phyloP scores from a whole-genome alignment of 35 echinoderm and acorn worm genomes.

The Apostichopus californicus region DNA sequence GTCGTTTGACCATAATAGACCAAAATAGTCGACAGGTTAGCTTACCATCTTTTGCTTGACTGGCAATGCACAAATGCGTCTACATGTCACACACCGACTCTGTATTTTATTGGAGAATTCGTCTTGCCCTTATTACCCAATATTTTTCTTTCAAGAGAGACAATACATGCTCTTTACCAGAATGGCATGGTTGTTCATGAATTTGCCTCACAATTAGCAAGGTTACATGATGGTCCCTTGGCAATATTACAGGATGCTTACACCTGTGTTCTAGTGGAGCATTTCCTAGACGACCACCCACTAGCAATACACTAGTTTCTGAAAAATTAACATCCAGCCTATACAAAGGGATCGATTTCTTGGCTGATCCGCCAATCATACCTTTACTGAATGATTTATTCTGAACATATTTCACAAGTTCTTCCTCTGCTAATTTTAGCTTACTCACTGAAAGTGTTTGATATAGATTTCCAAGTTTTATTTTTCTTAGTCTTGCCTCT shows the following conservation, averaged over 20 bases:
- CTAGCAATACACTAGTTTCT: constrained; percentile 32
- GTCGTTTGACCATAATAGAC: constrained; percentile 59
- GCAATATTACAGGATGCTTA: constrained; percentile 63
- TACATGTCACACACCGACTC: constrained; percentile 61
- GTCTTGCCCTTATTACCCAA: constrained; percentile 25
- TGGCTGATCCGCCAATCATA: background rate
- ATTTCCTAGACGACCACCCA: constrained; percentile 58
- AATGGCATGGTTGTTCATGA: constrained; percentile 39
- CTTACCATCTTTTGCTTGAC: constrained; percentile 74
- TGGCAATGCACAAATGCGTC: background rate
- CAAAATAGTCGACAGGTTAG: constrained; percentile 65
- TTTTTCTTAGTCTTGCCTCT: background rate
- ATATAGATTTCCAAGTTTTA: background rate
- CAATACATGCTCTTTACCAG: constrained; percentile 51
- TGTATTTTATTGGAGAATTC: constrained; percentile 37
- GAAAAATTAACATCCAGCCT: background rate
- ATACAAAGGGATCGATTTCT: background rate
- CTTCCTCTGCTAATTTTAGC: background rate
- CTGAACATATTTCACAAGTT: constrained; percentile 41
- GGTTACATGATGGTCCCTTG: constrained; percentile 33
- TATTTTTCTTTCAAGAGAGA: constrained; percentile 18
- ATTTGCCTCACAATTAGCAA: constrained; percentile 40
- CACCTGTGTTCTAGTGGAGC: constrained; percentile 42
- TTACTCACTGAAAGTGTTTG: background rate
- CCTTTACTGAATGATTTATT: background rate